phyloP scores from a whole-genome alignment of 2,113 vertebrate species.

The Passer domesticus region DNA sequence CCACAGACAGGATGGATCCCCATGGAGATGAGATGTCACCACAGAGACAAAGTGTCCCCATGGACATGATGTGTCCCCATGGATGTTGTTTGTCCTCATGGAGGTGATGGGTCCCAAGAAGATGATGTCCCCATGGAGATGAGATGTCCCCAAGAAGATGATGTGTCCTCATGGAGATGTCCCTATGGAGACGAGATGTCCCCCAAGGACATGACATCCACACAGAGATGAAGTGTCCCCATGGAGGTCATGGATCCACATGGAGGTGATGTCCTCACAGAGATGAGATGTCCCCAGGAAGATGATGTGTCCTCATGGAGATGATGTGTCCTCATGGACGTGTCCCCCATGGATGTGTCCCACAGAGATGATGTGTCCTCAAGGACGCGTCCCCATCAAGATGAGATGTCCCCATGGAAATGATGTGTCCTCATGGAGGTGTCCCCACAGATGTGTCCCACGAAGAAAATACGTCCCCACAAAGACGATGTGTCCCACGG shows the following conservation, averaged over 20 bases:
- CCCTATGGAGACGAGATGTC: too few relatives aligned
- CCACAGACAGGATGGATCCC: background rate
- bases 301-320: too few relatives aligned
- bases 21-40: background rate
- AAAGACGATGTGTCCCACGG: accelerated
- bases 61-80: too few relatives aligned
- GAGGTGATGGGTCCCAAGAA: background rate
- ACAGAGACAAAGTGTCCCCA: too few relatives aligned
- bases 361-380: background rate
- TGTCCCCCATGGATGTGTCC: background rate
- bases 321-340: background rate
- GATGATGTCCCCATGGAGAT: background rate
- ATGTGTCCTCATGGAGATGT: too few relatives aligned
- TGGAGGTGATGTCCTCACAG: background rate
- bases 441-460: background rate
- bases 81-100: background rate
- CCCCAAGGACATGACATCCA: background rate
- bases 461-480: accelerated
- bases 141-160: too few relatives aligned
- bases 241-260: too few relatives aligned
- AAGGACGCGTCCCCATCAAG: too few relatives aligned
- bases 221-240: too few relatives aligned
- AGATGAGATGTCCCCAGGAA: too few relatives aligned
- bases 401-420: too few relatives aligned
- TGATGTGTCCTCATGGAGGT: background rate